These are phyloP conservation scores for Ianthella basta DNA, from an alignment of 37 sponge, comb jelly and placozoan species.

Conservation along the genomic window DNA sequence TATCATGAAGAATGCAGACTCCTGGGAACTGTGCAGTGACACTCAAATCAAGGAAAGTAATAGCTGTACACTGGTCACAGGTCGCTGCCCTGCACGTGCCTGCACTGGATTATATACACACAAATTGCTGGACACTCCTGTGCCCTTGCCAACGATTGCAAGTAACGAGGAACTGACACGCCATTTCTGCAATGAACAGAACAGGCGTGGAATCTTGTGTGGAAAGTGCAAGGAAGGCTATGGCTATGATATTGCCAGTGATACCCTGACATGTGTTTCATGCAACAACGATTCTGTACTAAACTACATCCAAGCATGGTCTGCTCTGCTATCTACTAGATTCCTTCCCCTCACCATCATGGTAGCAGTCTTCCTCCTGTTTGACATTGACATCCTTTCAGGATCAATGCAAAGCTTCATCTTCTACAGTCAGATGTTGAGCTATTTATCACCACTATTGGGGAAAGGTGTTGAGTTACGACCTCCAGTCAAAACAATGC, in stretches of 20 bases:
- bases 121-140: background rate
- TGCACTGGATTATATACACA: conserved; percentile 1
- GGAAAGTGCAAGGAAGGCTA: conserved; percentile 18
- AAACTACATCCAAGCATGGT: background rate
- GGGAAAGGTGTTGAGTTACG: background rate
- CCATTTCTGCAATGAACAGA: background rate
- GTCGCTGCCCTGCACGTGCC: background rate
- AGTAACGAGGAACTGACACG: background rate
- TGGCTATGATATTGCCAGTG: conserved; percentile 2
- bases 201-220: conserved; percentile 12
- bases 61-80: background rate
- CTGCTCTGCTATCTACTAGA: background rate
- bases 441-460: background rate
- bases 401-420: conserved; percentile 22
- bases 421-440: conserved; percentile 3
- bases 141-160: background rate
- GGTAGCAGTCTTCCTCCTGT: conserved; percentile 5
- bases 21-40: background rate
- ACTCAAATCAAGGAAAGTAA: background rate
- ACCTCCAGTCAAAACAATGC: background rate
- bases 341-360: conserved; percentile 1
- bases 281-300: background rate
- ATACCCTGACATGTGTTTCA: background rate
- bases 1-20: too few species aligned
- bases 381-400: conserved; percentile 12